Percentiles rank a stretch among this genome's conserved stretches.
These are phyloP conservation scores for Epicampocera succincta DNA, from an alignment of 2,888 invertebrate genomes.

Conservation along the genomic window DNA sequence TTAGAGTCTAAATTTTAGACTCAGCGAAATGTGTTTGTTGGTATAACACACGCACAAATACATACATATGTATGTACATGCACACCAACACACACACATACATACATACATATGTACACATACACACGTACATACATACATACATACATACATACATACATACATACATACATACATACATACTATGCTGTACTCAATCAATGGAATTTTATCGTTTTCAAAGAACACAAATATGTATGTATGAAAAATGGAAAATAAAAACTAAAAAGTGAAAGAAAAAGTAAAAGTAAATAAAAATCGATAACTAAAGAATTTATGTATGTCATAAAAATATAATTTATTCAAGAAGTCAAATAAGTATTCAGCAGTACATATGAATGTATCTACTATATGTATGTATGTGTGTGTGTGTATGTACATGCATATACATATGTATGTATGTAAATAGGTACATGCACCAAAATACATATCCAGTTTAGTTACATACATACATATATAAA, in stretches of 20 bases:
- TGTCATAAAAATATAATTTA: conserved; percentile 52
- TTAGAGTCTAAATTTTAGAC: too few species aligned
- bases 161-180: conserved; percentile 13
- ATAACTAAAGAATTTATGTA: conserved; percentile 40
- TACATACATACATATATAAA: too few species aligned
- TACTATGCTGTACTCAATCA: conserved; percentile 8
- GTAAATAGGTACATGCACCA: too few species aligned
- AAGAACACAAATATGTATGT: conserved; percentile 10
- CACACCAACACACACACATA: too few species aligned
- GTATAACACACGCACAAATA: neutral
- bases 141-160: neutral
- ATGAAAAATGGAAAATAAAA: neutral
- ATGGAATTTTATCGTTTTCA: conserved; percentile 56
- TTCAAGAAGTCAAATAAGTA: conserved; percentile 40
- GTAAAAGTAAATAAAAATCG: conserved; percentile 38
- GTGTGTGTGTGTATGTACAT: neutral
- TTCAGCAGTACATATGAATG: neutral
- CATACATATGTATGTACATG: conserved; percentile 2
- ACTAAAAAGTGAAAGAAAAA: neutral
- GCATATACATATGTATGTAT: neutral
- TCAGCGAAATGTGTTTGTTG: too few species aligned
- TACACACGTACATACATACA: neutral
- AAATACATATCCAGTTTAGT: too few species aligned
- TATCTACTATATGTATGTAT: neutral
- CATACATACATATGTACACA: neutral